Conservation (phyloP, 2,113 vertebrate species). For the Zapornia atra region DNA sequence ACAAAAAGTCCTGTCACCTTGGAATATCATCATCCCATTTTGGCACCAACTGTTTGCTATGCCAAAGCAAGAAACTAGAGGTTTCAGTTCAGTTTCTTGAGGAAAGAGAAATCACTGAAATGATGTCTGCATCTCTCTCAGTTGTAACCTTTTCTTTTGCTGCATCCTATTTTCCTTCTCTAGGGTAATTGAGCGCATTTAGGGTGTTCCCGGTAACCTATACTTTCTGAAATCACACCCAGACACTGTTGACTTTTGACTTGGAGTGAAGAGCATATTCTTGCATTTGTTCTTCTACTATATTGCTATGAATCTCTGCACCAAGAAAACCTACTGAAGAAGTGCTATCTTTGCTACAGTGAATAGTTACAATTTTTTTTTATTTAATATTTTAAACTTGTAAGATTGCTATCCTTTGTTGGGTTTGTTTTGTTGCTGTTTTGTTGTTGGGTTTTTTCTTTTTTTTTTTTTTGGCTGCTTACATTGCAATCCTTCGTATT, state of each 20-base stretch:
- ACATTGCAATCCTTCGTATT: background rate
- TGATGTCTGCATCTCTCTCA: background rate
- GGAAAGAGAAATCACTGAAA: background rate
- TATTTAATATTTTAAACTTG: background rate
- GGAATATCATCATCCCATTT: background rate
- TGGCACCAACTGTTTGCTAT: background rate
- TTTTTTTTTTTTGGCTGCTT: background rate
- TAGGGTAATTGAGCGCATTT: accelerated
- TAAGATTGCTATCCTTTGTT: background rate
- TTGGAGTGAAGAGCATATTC: background rate
- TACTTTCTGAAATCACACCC: background rate
- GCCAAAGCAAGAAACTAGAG: background rate
- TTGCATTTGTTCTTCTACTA: background rate
- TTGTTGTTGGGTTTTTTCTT: background rate
- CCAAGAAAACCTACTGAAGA: background rate
- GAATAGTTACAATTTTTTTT: background rate
- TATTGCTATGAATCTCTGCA: background rate
- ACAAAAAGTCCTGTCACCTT: background rate
- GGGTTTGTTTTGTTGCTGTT: background rate
- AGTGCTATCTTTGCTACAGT: background rate
- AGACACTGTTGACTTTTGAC: background rate
- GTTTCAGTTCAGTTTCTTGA: background rate
- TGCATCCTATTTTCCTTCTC: background rate
- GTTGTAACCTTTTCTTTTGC: background rate
- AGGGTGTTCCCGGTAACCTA: background rate